These are phyloP conservation scores for Drosophila fuyamai DNA, from an alignment of 1,140 invertebrate species.

Conservation along the genomic window DNA sequence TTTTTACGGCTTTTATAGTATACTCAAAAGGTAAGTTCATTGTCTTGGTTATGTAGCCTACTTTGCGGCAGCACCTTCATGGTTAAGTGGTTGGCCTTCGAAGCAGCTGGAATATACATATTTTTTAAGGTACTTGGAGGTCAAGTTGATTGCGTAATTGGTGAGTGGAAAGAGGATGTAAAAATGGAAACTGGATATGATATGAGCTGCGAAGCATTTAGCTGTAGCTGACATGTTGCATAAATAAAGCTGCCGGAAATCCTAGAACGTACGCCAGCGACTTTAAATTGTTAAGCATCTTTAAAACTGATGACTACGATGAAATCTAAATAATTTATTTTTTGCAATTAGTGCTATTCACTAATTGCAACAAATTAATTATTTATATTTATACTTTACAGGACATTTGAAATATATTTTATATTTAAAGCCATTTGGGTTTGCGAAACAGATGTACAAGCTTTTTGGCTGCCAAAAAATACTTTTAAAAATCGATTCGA, in stretches of 20 bases:
- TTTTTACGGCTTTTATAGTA: neutral
- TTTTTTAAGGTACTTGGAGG: conserved; percentile 13
- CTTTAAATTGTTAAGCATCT: no score
- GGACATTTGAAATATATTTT: neutral
- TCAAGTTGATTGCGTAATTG: conserved; percentile 43
- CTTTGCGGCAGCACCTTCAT: neutral
- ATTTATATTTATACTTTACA: no score
- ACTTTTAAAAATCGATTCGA: neutral
- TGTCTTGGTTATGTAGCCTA: neutral
- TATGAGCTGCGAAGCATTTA: neutral
- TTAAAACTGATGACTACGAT: neutral
- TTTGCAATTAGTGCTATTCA: no score
- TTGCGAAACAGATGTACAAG: no score
- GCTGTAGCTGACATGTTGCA: neutral
- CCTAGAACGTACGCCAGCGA: no score
- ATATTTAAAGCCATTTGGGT: neutral
- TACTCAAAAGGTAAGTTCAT: conserved; percentile 1
- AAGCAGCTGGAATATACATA: conserved; percentile 22
- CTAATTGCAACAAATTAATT: no score
- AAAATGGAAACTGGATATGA: conserved; percentile 6
- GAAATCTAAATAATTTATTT: no score
- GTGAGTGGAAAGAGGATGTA: conserved; percentile 13
- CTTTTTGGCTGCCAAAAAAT: neutral
- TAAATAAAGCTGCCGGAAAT: neutral
- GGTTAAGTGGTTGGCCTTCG: conserved; percentile 23